A percentile compares a stretch with the other conserved stretches of the same genome.
These are phyloP conservation scores for Catamblyrhynchus diadema DNA, from an alignment of 2,797 vertebrate genomes.

Conservation along the genomic window DNA sequence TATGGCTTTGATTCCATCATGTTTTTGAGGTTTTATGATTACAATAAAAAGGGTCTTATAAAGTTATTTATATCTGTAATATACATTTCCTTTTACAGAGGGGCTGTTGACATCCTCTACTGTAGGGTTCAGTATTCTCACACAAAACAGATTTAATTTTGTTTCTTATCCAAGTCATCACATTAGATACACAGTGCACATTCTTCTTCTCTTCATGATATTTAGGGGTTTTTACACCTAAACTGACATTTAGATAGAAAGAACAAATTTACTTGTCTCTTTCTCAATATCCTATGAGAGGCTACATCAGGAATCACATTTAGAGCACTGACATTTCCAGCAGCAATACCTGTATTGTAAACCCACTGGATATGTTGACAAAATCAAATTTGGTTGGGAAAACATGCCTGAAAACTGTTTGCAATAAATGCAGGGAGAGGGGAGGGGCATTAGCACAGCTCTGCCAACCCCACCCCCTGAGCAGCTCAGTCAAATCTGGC, in stretches of 20 bases:
- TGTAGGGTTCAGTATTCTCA: not conserved
- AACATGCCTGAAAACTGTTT: not conserved
- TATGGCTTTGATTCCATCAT: not conserved
- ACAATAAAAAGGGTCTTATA: not conserved
- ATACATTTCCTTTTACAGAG: not conserved
- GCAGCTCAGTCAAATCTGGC: not conserved
- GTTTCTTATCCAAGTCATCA: not conserved
- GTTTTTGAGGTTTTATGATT: not conserved
- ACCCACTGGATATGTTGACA: not conserved
- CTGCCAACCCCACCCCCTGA: not conserved
- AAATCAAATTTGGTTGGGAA: slow-evolving; percentile 6
- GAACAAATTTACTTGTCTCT: slow-evolving; percentile 21
- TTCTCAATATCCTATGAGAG: slow-evolving; percentile 9
- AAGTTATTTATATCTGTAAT: not conserved
- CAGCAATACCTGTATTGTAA: not conserved
- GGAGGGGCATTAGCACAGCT: not conserved
- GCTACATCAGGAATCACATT: not conserved
- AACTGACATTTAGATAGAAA: slow-evolving; percentile 45
- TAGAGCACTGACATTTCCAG: slow-evolving; percentile 49
- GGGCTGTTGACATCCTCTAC: not conserved
- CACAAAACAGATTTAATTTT: not conserved
- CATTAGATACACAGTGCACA: not conserved
- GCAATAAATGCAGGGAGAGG: not conserved
- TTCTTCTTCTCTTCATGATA: not conserved
- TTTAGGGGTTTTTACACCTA: not conserved